Conservation (phyloP, 1,140 invertebrate genomes). For the Paralvinella palmiformis region DNA sequence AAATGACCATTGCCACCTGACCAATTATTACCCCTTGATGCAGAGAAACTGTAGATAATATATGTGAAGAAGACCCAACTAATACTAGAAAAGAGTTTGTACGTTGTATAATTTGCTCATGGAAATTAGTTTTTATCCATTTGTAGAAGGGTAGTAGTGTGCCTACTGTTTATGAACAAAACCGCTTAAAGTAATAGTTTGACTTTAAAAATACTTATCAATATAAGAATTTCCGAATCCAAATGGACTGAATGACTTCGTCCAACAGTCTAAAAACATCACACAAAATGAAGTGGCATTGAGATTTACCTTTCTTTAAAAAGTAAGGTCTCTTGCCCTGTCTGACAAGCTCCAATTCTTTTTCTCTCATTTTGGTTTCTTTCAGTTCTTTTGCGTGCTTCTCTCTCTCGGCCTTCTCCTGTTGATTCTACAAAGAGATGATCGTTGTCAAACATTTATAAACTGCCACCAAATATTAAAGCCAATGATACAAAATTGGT, state of each 20-base stretch:
- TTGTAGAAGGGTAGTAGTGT: background rate
- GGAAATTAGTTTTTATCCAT: background rate
- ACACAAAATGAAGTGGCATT: constrained; percentile 1
- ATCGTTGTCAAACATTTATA: too few relatives aligned
- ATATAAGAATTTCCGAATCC: background rate
- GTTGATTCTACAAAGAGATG: constrained; percentile 57
- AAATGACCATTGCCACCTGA: too few relatives aligned
- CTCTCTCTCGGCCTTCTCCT: constrained; percentile 59
- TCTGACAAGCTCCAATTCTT: constrained; percentile 57
- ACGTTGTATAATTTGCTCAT: too few relatives aligned
- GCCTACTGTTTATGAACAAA: background rate
- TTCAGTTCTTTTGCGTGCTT: constrained; percentile 55
- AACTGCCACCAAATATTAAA: too few relatives aligned
- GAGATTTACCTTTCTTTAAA: constrained; percentile 71
- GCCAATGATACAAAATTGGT: too few relatives aligned
- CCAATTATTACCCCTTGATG: too few relatives aligned
- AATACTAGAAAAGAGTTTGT: too few relatives aligned
- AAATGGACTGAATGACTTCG: background rate
- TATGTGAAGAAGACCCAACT: too few relatives aligned
- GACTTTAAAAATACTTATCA: too few relatives aligned
- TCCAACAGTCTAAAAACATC: background rate
- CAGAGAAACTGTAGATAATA: too few relatives aligned
- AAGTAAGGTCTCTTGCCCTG: constrained; percentile 64
- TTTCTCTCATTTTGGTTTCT: constrained; percentile 55
- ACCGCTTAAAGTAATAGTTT: background rate